Evolutionary conservation across 2,113 vertebrate species (phyloP).

Genomic region (Oplegnathus fasciatus): DNA sequence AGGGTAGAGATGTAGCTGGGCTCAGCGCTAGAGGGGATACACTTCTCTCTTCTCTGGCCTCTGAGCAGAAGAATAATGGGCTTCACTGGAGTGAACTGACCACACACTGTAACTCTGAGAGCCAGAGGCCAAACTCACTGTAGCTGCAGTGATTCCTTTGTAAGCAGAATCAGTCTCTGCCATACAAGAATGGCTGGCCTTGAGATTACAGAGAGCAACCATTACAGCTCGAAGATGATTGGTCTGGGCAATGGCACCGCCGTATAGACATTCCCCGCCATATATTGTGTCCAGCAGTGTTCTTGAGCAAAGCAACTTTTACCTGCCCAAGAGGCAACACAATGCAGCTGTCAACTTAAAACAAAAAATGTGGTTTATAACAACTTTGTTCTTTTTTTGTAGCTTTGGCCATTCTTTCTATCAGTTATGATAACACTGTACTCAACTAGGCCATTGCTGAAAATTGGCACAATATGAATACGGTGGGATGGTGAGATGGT

Average conservation of each 20-base stretch:
- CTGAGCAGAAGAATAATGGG: slow-evolving; percentile 70
- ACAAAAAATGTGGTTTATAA: not conserved
- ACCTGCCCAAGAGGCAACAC: slow-evolving; percentile 2
- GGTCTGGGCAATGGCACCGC: slow-evolving; percentile 47
- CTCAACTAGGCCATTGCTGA: not conserved
- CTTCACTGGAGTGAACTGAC: slow-evolving; percentile 70
- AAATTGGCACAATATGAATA: not conserved
- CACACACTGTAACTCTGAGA: slow-evolving; percentile 69
- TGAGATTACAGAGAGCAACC: slow-evolving; percentile 53
- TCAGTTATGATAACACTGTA: not conserved
- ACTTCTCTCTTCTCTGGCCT: slow-evolving; percentile 43
- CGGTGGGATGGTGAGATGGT: too few relatives aligned
- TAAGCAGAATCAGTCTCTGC: slow-evolving; percentile 66
- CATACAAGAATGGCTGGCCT: slow-evolving; percentile 41
- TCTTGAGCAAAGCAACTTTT: slow-evolving; percentile 26
- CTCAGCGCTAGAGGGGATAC: slow-evolving; percentile 49
- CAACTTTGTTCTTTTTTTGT: not conserved
- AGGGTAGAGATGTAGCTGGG: slow-evolving; percentile 26
- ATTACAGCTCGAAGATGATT: slow-evolving; percentile 55
- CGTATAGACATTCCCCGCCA: slow-evolving; percentile 15
- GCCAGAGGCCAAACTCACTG: slow-evolving; percentile 75
- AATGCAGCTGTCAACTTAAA: not conserved
- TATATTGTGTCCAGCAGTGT: slow-evolving; percentile 13
- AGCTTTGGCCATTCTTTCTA: not conserved
- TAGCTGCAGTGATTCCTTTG: slow-evolving; percentile 70